Percentiles rank a stretch among this genome's conserved stretches.
These are phyloP conservation scores for Lissocephala sabroskyi DNA, from an alignment of 2,888 invertebrate species.

Conservation along the genomic window DNA sequence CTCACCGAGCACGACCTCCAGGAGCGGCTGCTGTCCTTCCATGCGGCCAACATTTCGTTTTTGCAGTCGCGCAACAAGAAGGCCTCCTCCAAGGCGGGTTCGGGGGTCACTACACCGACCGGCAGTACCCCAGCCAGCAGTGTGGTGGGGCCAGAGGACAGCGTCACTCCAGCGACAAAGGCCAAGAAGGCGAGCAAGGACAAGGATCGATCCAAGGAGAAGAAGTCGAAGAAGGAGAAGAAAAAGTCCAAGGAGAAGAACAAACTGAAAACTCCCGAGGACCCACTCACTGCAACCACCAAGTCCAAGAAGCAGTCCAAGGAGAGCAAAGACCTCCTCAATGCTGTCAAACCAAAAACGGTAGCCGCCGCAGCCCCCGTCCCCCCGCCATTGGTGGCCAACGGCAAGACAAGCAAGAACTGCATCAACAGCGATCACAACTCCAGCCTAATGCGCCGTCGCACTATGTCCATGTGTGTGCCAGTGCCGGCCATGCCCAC, in stretches of 20 bases:
- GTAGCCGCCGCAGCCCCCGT: neutral
- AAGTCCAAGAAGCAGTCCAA: slow-evolving; percentile 19
- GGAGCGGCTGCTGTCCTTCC: slow-evolving; percentile 77
- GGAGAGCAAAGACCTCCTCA: slow-evolving; percentile 8
- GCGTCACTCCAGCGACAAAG: too few species aligned
- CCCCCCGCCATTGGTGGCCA: slow-evolving; percentile 5
- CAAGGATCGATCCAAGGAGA: slow-evolving; percentile 41
- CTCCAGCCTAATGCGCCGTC: slow-evolving; percentile 38
- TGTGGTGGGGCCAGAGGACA: too few species aligned
- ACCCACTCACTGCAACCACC: slow-evolving; percentile 7
- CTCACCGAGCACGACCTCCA: slow-evolving; percentile 76
- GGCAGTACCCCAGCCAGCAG: neutral
- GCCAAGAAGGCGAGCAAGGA: slow-evolving; percentile 32
- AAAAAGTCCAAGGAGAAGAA: slow-evolving; percentile 49
- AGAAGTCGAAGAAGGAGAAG: slow-evolving; percentile 48
- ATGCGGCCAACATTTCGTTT: slow-evolving; percentile 77
- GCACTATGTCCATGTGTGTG: slow-evolving; percentile 52
- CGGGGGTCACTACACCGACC: neutral
- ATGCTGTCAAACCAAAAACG: neutral
- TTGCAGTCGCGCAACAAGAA: slow-evolving; percentile 77
- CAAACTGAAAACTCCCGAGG: slow-evolving; percentile 29
- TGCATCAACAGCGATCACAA: slow-evolving; percentile 19
- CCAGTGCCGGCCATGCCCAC: slow-evolving; percentile 19
- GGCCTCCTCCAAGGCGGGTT: slow-evolving; percentile 13
- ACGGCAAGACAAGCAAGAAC: slow-evolving; percentile 46